Percentiles rank a stretch among this genome's conserved stretches.
Evolutionary conservation across 2,113 vertebrate genomes (phyloP).

Genomic region (Gavialis gangeticus): DNA sequence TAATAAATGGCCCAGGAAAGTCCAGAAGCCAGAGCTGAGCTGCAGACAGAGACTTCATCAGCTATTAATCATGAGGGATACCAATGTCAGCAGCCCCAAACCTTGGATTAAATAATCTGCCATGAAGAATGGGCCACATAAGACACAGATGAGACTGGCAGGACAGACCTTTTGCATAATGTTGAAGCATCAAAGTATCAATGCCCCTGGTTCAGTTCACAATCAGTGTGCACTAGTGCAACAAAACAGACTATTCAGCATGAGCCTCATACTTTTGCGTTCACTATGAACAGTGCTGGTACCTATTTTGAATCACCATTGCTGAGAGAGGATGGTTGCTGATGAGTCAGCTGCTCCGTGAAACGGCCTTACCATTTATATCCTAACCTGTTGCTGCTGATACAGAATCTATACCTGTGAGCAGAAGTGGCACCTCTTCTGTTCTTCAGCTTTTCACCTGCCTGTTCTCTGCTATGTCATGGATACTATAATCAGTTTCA

Average conservation of each 20-base stretch:
- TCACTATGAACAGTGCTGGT: too few relatives aligned
- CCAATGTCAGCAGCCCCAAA: neutral
- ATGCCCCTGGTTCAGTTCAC: neutral
- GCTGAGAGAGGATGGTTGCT: neutral
- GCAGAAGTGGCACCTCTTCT: too few relatives aligned
- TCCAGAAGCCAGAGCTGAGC: neutral
- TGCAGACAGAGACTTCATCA: neutral
- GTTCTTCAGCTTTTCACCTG: neutral
- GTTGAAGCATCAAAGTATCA: neutral
- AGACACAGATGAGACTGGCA: neutral
- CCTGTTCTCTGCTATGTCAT: neutral
- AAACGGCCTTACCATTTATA: neutral
- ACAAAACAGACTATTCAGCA: too few relatives aligned
- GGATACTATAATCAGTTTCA: neutral
- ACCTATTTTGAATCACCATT: too few relatives aligned
- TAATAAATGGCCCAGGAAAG: neutral
- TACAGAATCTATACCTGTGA: accelerated
- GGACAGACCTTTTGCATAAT: neutral
- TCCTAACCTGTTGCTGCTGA: neutral
- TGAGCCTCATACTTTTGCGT: too few relatives aligned
- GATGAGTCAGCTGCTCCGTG: neutral
- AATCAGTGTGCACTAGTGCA: neutral
- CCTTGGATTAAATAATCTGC: neutral
- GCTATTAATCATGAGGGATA: neutral
- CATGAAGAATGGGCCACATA: accelerated